Conservation (phyloP, 2,113 vertebrate species). For the Brienomyrus brachyistius region DNA sequence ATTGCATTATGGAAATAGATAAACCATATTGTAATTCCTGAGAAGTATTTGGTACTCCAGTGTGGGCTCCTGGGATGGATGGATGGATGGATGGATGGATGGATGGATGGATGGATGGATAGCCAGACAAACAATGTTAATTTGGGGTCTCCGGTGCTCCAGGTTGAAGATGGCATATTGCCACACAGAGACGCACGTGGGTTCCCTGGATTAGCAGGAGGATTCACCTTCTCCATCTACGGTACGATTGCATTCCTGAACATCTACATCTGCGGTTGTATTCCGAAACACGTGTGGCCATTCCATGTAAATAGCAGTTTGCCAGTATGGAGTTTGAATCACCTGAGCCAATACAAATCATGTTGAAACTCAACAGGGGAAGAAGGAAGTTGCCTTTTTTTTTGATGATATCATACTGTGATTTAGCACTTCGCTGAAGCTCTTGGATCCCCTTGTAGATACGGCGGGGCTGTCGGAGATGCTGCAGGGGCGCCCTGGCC, state of each 20-base stretch:
- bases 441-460: slow-evolving; percentile 55
- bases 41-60: not conserved
- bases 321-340: not conserved
- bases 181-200: slow-evolving; percentile 80
- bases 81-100: not conserved
- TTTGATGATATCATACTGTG: not conserved
- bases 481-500: slow-evolving; percentile 65
- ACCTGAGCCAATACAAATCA: not conserved
- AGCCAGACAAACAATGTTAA: not conserved
- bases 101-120: not conserved
- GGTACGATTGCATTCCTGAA: slow-evolving; percentile 51
- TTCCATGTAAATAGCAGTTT: not conserved
- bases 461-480: slow-evolving; percentile 66
- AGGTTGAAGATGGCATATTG: slow-evolving; percentile 78
- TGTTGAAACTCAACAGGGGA: not conserved
- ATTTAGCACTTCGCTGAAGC: not conserved
- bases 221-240: slow-evolving; percentile 88
- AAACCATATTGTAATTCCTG: not conserved
- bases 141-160: slow-evolving; percentile 28
- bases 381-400: not conserved
- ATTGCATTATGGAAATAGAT: not conserved
- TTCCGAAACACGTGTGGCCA: not conserved
- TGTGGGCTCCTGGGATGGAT: not conserved
- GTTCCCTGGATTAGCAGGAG: slow-evolving; percentile 86
- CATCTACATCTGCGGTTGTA: not conserved